Base-by-base conservation (phyloP, 2,113 vertebrate species). In the Strix uralensis region DNA sequence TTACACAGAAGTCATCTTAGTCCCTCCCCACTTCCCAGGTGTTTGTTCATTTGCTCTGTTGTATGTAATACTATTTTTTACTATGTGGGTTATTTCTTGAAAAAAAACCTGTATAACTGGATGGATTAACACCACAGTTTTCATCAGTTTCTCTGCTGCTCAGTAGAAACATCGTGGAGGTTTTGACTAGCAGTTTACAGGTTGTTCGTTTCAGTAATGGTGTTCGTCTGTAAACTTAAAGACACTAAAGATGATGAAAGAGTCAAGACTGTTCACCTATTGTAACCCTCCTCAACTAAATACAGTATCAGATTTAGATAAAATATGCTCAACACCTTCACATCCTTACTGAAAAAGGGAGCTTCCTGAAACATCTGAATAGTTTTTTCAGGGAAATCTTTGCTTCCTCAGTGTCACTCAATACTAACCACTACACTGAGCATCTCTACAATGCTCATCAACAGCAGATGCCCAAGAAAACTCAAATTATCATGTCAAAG, bases 141-240 rank as follows among this genome's bases (percentile, higher is more conserved):
- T 25, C 65, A 46, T 36, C 32, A 42, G 67, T 44, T 65, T 86
- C 81, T 90, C 54, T 83, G 54, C 71, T 32, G 38, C 46, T 86
- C 63, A 73, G 62, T 0, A 88, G 38, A 59, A 94, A 78, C 1
- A 9, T 1, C 21, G 61, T 9, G 13, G 73, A 55, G 36, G 30
- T 30, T 74, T 59, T 32, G n/a, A 63, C n/a, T 34, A 36, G 52
- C 47, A 78, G 34, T 42, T 70, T 36, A 92, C 9, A 57, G 47
- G 40, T 0, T 0, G 7, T 27, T 40, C 0, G 0, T 78, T 75
- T 65, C 70, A 3, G 1, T 38, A 88, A 38, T 0, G 1, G 30
- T 26, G 32, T 15, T 65, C 0, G 1, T 36, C 46, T 52, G 66
- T 46, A 75, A 84, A 17, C 27, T 52, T 74, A 67, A 47, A 67